These are phyloP conservation scores for Urosaurus nigricauda DNA, from an alignment of 2,797 vertebrate genomes.

Conservation along the genomic window DNA sequence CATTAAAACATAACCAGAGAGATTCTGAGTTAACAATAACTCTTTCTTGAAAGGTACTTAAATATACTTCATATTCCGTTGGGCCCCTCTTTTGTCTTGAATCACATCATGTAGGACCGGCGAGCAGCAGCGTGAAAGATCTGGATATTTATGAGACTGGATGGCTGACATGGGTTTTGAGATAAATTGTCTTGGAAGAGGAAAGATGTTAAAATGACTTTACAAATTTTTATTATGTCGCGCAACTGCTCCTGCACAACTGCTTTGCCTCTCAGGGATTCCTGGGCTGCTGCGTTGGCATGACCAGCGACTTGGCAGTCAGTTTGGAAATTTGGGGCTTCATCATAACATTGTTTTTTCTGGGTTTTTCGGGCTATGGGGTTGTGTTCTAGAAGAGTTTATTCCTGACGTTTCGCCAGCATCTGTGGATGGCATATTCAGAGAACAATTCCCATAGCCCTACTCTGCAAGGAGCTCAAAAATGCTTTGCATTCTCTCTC, in stretches of 20 bases:
- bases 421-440: too few species aligned
- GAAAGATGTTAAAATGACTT: not conserved
- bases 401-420: too few species aligned
- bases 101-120: not conserved
- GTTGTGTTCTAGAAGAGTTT: too few species aligned
- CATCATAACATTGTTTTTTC: too few species aligned
- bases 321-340: not conserved
- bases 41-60: conserved; percentile 11
- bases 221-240: not conserved
- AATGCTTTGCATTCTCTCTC: not conserved
- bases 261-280: not conserved
- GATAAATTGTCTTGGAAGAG: not conserved
- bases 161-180: conserved; percentile 7
- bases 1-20: conserved; percentile 30
- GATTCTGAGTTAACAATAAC: conserved; percentile 17
- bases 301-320: not conserved
- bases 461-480: not conserved
- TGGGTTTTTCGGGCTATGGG: too few species aligned
- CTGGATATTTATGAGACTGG: conserved; percentile 22
- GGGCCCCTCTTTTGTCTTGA: not conserved
- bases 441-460: not conserved
- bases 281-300: not conserved
- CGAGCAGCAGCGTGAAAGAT: not conserved
- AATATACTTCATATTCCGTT: not conserved
- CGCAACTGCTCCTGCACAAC: not conserved